Base-by-base conservation (phyloP, 2,797 vertebrate species). In the Staurois parvus region DNA sequence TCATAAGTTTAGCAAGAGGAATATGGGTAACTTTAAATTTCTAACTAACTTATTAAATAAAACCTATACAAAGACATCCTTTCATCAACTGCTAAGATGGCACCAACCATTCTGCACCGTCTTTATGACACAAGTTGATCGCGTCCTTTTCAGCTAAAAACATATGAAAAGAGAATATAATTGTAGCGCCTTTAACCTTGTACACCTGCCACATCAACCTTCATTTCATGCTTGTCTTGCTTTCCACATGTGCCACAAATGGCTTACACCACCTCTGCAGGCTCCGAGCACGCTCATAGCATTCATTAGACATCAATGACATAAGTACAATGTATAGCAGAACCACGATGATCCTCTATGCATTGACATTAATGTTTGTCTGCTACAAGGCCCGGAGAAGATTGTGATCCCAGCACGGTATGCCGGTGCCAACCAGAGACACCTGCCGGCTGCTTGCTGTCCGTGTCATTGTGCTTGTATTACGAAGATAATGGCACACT, bases 381-480 rank as follows among this genome's bases (percentile, higher is more conserved):
- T 59, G 40, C 21, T 72, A 87, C 56, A 79, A 69, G 80, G n/a
- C 24, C 30, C 68, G 72, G 48, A 34, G 48, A 66, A 76, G 66
- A 56, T 34, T 72, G 34, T 48, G 21, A 24, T 28, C n/a, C 34
- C 40, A 56, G n/a, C 40, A 67, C 30, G 69, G 59, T 32, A 59
- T 56, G 90, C 93, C 90, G 70, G 81, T 90, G 86, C 67, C 90
- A 91, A 17, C 89, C 75, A 89, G 90, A 89, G 91, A 87, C 90
- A 92, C 78, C 88, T 70, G 52, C 79, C 48, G 34, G 89, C 89
- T 64, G 32, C 30, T 24, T 91, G 91, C 91, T 89, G 89, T 92
- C 94, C 88, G 85, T 91, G 91, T 93, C 89, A 93, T 93, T 93
- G 94, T 92, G 92, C 93, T 92, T 91, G 93, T 92, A 94, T 95